phyloP scores from a whole-genome alignment of 2,797 vertebrate genomes.

The Pogonophryne albipinna region DNA sequence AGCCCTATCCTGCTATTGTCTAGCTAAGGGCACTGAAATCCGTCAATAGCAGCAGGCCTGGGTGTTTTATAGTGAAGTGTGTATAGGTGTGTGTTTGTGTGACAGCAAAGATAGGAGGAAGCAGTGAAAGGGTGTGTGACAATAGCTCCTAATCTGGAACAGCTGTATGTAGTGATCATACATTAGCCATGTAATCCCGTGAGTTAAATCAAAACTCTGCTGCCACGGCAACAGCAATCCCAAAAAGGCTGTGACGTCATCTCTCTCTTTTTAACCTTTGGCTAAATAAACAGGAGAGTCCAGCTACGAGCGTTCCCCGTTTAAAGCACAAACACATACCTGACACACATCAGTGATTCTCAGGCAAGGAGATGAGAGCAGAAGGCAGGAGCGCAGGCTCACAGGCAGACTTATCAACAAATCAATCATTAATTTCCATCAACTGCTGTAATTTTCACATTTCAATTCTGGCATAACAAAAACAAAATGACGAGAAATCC shows the following conservation, averaged over 20 bases:
- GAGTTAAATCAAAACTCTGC: constrained; percentile 56
- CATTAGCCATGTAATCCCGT: constrained; percentile 50
- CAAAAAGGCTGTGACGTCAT: constrained; percentile 63
- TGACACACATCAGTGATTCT: constrained; percentile 55
- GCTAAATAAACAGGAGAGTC: constrained; percentile 76
- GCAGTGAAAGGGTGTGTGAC: constrained; percentile 59
- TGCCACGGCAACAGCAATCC: constrained; percentile 54
- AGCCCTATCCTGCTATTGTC: constrained; percentile 67
- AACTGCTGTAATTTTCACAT: constrained; percentile 76
- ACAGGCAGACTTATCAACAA: constrained; percentile 77
- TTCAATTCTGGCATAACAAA: constrained; percentile 66
- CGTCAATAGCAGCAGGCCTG: constrained; percentile 79
- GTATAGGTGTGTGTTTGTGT: constrained; percentile 54
- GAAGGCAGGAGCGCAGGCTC: constrained; percentile 81
- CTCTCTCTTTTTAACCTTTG: constrained; percentile 80
- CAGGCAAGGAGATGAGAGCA: constrained; percentile 76
- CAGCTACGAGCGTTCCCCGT: constrained; percentile 41
- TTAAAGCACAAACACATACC: constrained; percentile 57
- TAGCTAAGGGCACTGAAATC: constrained; percentile 77
- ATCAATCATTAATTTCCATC: constrained; percentile 70
- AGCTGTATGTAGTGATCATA: constrained; percentile 68
- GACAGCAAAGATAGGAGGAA: constrained; percentile 60
- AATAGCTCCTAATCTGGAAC: constrained; percentile 50
- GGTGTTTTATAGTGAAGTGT: constrained; percentile 75
- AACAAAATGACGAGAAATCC: constrained; percentile 46